Percentiles rank a stretch among this genome's conserved stretches.
Evolutionary conservation across 2,113 vertebrate genomes (phyloP).

Genomic region (Tichodroma muraria): DNA sequence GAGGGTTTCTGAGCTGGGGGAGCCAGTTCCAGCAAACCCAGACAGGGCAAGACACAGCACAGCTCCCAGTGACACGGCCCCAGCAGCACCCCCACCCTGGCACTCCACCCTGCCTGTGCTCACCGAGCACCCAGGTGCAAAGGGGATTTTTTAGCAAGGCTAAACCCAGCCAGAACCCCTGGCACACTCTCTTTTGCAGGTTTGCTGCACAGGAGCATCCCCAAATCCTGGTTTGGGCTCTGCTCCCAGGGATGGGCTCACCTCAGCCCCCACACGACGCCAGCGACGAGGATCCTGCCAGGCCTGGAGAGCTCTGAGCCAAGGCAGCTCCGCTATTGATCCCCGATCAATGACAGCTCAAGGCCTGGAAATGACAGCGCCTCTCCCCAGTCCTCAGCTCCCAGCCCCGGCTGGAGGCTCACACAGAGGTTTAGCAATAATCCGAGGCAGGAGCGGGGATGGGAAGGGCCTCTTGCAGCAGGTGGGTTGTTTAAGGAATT

Average conservation of each 20-base stretch:
- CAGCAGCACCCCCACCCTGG: not conserved
- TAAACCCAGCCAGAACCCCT: not conserved
- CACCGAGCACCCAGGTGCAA: not conserved
- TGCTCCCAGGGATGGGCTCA: not conserved
- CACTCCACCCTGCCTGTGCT: not conserved
- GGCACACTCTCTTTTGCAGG: not conserved
- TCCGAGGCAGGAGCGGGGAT: not conserved
- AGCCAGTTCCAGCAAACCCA: not conserved
- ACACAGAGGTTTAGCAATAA: not conserved
- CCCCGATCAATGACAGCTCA: slow-evolving; percentile 26
- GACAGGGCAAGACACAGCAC: fast-evolving
- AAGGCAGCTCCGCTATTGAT: not conserved
- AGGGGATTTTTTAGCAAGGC: not conserved
- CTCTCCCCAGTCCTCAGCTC: not conserved
- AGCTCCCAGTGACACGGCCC: fast-evolving
- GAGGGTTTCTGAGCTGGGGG: not conserved
- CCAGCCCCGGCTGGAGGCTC: not conserved
- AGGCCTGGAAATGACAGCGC: slow-evolving; percentile 9
- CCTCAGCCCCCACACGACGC: not conserved
- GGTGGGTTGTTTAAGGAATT: slow-evolving; percentile 6
- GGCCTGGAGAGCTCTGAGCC: not conserved
- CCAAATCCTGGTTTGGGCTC: not conserved
- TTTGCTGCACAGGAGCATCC: not conserved
- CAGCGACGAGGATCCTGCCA: not conserved
- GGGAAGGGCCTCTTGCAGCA: not conserved